These are phyloP conservation scores for Bombus waltoni DNA, from an alignment of 1,140 invertebrate genomes.

Conservation along the genomic window DNA sequence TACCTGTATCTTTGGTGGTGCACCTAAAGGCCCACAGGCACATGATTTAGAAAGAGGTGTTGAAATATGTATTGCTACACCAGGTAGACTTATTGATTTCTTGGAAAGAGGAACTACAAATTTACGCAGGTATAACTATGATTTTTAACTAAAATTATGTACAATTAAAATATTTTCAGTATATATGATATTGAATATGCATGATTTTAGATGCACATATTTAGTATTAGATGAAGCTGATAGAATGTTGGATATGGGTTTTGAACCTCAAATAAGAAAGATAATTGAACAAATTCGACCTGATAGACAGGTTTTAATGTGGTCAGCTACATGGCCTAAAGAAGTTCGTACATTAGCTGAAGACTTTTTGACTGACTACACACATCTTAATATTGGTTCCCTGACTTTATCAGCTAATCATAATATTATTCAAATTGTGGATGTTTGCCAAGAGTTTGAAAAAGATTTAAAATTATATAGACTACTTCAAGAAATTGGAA, in stretches of 20 bases:
- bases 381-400: slow-evolving; percentile 98
- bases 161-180: slow-evolving; percentile 1
- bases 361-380: slow-evolving; percentile 95
- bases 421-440: slow-evolving; percentile 98
- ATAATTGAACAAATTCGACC: slow-evolving; percentile 98
- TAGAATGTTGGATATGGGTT: slow-evolving; percentile 99
- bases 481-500: slow-evolving; percentile 93
- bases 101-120: slow-evolving; percentile 95
- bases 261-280: slow-evolving; percentile 99
- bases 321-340: slow-evolving; percentile 99
- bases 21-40: slow-evolving; percentile 95
- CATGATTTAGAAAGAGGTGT: slow-evolving; percentile 94
- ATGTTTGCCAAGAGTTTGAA: slow-evolving; percentile 95
- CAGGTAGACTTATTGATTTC: slow-evolving; percentile 98
- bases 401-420: slow-evolving; percentile 97
- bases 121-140: slow-evolving; percentile 85
- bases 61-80: slow-evolving; percentile 97
- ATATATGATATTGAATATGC: slow-evolving; percentile 2
- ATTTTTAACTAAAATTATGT: slow-evolving; percentile 12
- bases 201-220: slow-evolving; percentile 91
- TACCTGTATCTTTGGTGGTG: slow-evolving; percentile 98
- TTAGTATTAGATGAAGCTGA: slow-evolving; percentile 99
- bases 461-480: slow-evolving; percentile 94
- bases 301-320: slow-evolving; percentile 98
- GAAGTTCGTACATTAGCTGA: slow-evolving; percentile 96